Evolutionary conservation across 2,113 vertebrate genomes (phyloP), one percentile per base, ranked within the genome.

Genomic region (Rhombomys opimus): DNA sequence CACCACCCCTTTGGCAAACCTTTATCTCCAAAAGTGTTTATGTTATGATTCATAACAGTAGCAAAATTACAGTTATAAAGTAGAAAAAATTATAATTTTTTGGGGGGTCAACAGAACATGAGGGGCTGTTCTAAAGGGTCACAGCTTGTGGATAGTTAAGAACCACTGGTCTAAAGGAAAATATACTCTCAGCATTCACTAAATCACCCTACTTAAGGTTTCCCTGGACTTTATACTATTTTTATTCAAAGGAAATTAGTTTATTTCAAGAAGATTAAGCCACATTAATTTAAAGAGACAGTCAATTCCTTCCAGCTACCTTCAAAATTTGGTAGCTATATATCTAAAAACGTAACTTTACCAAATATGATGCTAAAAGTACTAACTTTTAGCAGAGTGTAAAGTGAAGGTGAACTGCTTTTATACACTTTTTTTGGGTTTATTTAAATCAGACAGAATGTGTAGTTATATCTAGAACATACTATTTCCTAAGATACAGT

Each of bases 291-390:
- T 85, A 95, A 92, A 89, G 50, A 89, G 92, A 84, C 3, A 86
- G 35, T 41, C 30, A 59, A 59, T 89, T 93, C 20, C 35, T 87
- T 87, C 75, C 18, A 94, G 76, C 30, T 87, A 46, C 41, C 68
- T 94, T 95, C 50, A 87, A 76, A 93, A 72, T 35, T 92, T 30
- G 6, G 35, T 68, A 76, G 50, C 67, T 88, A 65, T 41, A 12
- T 35, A 87, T 90, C 57, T 80, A 81, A 88, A 95, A 88, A 46
- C 63, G 35, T 90, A 90, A 87, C 30, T 90, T 81, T 91, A 30
- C 0, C 54, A 78, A 67, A 14, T 54, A 8, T 89, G 38, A 77
- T 78, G 30, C n/a, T 84, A 25, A 92, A 95, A 95, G 59, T 70
- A 77, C 13, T 52, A 57, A 57, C 23, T 68, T 92, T 95, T 59